These are phyloP conservation scores for Luffia ferchaultella DNA, from an alignment of 2,888 invertebrate species.

Conservation along the genomic window DNA sequence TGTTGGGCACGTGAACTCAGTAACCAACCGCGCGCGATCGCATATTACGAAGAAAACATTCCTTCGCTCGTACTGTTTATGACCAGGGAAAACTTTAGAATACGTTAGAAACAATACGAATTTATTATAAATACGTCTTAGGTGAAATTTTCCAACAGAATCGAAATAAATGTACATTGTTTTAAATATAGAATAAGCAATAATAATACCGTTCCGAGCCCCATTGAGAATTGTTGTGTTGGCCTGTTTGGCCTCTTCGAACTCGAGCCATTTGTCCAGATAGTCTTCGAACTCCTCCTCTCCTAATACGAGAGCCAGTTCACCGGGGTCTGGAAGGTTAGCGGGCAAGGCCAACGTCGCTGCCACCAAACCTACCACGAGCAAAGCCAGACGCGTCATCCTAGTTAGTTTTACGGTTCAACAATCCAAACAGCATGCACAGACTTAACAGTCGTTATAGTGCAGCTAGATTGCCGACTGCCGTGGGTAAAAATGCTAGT, in stretches of 20 bases:
- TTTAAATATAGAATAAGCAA: too few species aligned
- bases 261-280: conserved; percentile 42
- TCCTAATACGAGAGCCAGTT: conserved; percentile 35
- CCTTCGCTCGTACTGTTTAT: too few species aligned
- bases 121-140: too few species aligned
- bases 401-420: neutral
- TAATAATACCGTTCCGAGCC: conserved; percentile 28
- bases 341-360: conserved; percentile 3
- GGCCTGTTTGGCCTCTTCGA: conserved; percentile 28
- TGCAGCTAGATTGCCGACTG: neutral
- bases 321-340: conserved; percentile 34
- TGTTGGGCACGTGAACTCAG: too few species aligned
- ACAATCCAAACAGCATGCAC: neutral
- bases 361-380: neutral
- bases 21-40: too few species aligned
- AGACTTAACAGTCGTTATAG: neutral
- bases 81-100: too few species aligned
- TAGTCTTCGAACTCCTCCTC: conserved; percentile 59
- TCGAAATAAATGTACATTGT: too few species aligned
- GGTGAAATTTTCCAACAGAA: too few species aligned
- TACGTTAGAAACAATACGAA: too few species aligned
- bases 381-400: neutral
- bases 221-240: conserved; percentile 23
- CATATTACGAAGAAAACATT: too few species aligned
- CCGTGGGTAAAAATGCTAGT: neutral